Base-by-base conservation (phyloP, 2,797 vertebrate species). In the Phataginus tetradactyla region DNA sequence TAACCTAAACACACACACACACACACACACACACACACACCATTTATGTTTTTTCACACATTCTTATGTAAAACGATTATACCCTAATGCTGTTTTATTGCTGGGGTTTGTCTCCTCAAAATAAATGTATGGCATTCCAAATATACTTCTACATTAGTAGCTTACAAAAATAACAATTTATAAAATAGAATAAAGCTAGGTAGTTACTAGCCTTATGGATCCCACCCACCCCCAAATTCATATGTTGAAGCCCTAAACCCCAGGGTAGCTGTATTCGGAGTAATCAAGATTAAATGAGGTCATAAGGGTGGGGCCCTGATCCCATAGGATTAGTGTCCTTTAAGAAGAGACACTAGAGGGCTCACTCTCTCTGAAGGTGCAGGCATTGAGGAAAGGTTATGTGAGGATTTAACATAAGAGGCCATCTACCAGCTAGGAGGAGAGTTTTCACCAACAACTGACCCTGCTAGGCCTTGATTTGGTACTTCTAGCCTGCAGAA, bases 181-280 rank as follows among this genome's bases (percentile, higher is more conserved):
- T 69, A 77, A 96, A 91, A 84, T 20, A 86, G 55, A 69, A 63
- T 79, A 66, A 61, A 95, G 63, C 29, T 83, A 14, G 49, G 32
- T 49, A 49, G 13, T 71, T 86, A 93, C 23, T 90, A 90, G 57
- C 53, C 66, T 88, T 74, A 32, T 37, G 25, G 39, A 74, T 15
- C 37, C 23, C 37, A 18, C 5, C 21, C 15, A 55, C 7, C 32
- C 51, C 49, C 37, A 55, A 80, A 79, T 89, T 85, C 63, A 11
- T 79, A 85, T n/a, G 21, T 42, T 91, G 57, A 96, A 85, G 59
- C n/a, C 51, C 55, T 77, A 83, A 80, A 29, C 17, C n/a, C 39
- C 20, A 27, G 5, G 18, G 61, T 29, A 51, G 45, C 42, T 64
- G 13, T 87, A 57, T 83, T 71, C 75, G 77, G 34, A 83, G 55